A percentile compares a stretch with the other conserved stretches of the same genome.
Evolutionary conservation across 2,888 invertebrate genomes (phyloP).

Genomic region (Melipona beecheii): DNA sequence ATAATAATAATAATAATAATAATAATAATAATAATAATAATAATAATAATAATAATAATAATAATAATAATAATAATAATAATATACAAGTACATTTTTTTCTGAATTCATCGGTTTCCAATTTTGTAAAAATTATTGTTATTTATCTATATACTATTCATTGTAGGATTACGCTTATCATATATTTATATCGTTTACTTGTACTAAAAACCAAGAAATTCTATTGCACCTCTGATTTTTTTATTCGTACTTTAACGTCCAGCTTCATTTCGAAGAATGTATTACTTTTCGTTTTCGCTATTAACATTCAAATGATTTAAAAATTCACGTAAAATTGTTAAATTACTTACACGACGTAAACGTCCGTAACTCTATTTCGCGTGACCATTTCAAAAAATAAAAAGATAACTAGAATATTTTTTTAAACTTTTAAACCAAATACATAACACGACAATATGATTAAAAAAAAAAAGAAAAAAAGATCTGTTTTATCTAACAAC

Average conservation of each 20-base stretch:
- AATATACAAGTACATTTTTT: constrained; percentile 73
- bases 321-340: constrained; percentile 32
- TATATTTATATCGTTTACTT: constrained; percentile 54
- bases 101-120: constrained; percentile 51
- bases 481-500: not conserved
- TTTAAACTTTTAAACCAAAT: no score
- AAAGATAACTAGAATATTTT: not conserved
- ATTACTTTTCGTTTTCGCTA: not conserved
- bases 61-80: constrained; percentile 58
- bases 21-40: constrained; percentile 64
- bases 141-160: constrained; percentile 60
- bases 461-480: no score
- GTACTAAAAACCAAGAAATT: constrained; percentile 66
- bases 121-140: constrained; percentile 70
- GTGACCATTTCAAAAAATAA: not conserved
- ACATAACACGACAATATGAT: not conserved
- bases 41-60: constrained; percentile 71
- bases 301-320: not conserved
- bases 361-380: not conserved
- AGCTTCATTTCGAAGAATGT: not conserved
- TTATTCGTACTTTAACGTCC: constrained; percentile 9
- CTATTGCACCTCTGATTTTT: constrained; percentile 61
- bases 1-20: constrained; percentile 63
- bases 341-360: not conserved
- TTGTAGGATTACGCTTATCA: constrained; percentile 54